phyloP scores from a whole-genome alignment of 2,113 vertebrate genomes.

The Pedetes capensis region DNA sequence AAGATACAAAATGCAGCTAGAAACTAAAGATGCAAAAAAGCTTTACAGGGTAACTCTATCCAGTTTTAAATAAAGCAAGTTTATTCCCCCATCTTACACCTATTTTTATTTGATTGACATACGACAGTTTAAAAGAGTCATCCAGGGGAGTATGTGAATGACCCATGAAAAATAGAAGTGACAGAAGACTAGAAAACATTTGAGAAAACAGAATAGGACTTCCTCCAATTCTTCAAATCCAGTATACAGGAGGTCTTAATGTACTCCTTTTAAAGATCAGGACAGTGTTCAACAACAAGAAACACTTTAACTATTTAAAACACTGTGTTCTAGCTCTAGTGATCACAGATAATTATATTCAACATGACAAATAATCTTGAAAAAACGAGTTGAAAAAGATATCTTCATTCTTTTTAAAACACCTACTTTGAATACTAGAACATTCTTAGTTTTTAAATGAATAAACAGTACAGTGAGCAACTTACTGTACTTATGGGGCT shows the following conservation, averaged over 20 bases:
- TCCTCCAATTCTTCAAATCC: conserved; percentile 67
- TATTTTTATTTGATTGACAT: conserved; percentile 79
- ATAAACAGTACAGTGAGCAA: neutral
- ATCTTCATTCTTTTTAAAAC: conserved; percentile 1
- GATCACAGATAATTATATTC: neutral
- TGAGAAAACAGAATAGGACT: conserved; percentile 73
- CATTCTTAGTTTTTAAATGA: conserved; percentile 3
- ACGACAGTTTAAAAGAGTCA: conserved; percentile 76
- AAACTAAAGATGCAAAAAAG: conserved; percentile 41
- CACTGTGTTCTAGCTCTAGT: neutral
- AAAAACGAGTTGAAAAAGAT: neutral
- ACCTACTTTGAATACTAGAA: neutral
- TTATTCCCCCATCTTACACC: conserved; percentile 67
- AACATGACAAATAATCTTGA: neutral
- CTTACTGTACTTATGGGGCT: neutral
- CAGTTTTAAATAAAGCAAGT: conserved; percentile 71
- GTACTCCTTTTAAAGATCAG: conserved; percentile 63
- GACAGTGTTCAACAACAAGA: conserved; percentile 57
- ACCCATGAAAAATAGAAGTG: conserved; percentile 77
- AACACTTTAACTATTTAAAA: neutral
- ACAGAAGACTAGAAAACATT: conserved; percentile 72
- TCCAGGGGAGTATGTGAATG: conserved; percentile 74
- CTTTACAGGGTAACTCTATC: conserved; percentile 51
- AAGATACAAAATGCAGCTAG: conserved; percentile 61
- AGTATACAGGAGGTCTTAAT: conserved; percentile 65